Percentiles rank a stretch among this genome's conserved stretches.
Conservation (phyloP, 2,888 invertebrate genomes). For the Drosophila yooni region DNA sequence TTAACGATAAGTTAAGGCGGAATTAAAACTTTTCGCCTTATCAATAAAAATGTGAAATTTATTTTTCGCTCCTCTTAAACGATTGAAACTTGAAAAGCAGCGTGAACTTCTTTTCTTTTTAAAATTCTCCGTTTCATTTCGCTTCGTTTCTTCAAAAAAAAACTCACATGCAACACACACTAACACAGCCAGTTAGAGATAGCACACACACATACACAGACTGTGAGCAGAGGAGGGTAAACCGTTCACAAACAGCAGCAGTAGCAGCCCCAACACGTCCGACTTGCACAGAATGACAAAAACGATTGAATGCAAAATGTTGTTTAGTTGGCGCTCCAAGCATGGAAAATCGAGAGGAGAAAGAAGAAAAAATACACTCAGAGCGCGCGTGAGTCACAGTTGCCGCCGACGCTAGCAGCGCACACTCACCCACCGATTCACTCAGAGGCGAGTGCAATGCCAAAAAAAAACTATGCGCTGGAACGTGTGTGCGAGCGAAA, state of each 20-base stretch:
- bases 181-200: conserved; percentile 63
- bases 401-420: conserved; percentile 46
- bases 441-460: conserved; percentile 60
- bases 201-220: conserved; percentile 49
- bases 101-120: conserved; percentile 49
- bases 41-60: conserved; percentile 18
- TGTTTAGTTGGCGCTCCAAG: conserved; percentile 45
- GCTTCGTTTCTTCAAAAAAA: conserved; percentile 20
- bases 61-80: conserved; percentile 16
- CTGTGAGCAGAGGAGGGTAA: conserved; percentile 50
- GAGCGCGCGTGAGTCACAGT: conserved; percentile 58
- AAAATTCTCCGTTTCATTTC: conserved; percentile 34
- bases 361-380: conserved; percentile 46
- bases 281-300: conserved; percentile 69
- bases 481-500: conserved; percentile 65
- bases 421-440: conserved; percentile 41
- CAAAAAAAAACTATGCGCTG: conserved; percentile 56
- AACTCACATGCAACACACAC: conserved; percentile 68
- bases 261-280: conserved; percentile 70
- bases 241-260: conserved; percentile 45
- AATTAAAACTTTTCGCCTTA: conserved; percentile 41
- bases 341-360: conserved; percentile 55
- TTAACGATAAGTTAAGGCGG: conserved; percentile 35
- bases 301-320: conserved; percentile 68
- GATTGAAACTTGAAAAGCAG: conserved; percentile 44